A percentile compares a stretch with the other conserved stretches of the same genome.
Conservation (phyloP, 2,113 vertebrate species). For the Nothobranchius furzeri region DNA sequence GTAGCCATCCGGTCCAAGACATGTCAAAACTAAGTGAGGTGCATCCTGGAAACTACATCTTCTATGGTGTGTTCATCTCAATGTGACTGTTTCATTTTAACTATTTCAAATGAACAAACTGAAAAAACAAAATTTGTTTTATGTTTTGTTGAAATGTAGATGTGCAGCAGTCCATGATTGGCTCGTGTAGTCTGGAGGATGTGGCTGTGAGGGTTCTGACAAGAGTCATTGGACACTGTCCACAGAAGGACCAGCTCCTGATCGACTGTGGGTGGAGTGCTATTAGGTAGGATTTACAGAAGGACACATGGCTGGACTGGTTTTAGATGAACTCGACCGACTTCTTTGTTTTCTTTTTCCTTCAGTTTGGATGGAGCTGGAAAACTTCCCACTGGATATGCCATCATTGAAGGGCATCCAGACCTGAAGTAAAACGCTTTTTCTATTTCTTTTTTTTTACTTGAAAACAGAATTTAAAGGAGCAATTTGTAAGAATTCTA, state of each 20-base stretch:
- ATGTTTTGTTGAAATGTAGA: constrained; percentile 56
- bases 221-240: constrained; percentile 83
- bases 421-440: constrained; percentile 74
- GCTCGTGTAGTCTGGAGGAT: constrained; percentile 82
- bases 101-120: background rate
- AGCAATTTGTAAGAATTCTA: too few relatives aligned
- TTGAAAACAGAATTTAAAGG: background rate
- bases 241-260: constrained; percentile 83
- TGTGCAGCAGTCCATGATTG: constrained; percentile 83
- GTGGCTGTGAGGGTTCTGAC: constrained; percentile 84
- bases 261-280: constrained; percentile 85
- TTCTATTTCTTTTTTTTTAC: background rate
- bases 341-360: background rate
- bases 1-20: constrained; percentile 83
- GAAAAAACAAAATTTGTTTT: background rate
- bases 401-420: constrained; percentile 82
- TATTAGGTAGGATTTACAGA: constrained; percentile 55
- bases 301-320: background rate
- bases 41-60: constrained; percentile 86
- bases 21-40: constrained; percentile 84
- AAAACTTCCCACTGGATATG: constrained; percentile 75
- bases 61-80: constrained; percentile 80
- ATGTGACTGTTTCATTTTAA: constrained; percentile 23
- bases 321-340: too few relatives aligned
- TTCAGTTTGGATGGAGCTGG: constrained; percentile 81